Evolutionary conservation across 1,140 invertebrate species (phyloP).

Genomic region (Vanessa tameamea): DNA sequence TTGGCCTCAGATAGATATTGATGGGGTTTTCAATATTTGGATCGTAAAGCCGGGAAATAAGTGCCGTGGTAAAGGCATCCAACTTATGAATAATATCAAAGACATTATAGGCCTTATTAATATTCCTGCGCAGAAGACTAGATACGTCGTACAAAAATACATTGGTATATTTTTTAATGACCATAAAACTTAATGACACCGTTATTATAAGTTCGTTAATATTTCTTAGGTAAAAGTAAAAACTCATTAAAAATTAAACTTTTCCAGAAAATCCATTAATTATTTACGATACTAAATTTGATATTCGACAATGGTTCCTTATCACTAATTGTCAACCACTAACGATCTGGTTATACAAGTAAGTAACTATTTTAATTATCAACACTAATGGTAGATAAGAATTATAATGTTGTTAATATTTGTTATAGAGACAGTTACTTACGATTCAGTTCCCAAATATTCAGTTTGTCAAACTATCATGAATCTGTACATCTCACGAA

Average conservation of each 20-base stretch:
- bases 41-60: slow-evolving; percentile 97
- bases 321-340: slow-evolving; percentile 94
- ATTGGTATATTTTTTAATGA: slow-evolving; percentile 85
- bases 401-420: slow-evolving; percentile 22
- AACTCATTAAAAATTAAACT: neutral
- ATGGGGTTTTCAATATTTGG: slow-evolving; percentile 94
- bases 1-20: slow-evolving; percentile 91
- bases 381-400: neutral
- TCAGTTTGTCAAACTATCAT: slow-evolving; percentile 93
- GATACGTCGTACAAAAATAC: slow-evolving; percentile 97
- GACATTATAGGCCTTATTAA: slow-evolving; percentile 90
- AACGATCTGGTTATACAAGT: slow-evolving; percentile 96
- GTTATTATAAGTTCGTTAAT: neutral
- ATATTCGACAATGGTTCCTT: slow-evolving; percentile 96
- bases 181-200: neutral
- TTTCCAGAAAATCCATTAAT: slow-evolving; percentile 90
- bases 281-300: slow-evolving; percentile 95
- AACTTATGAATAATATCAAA: slow-evolving; percentile 91
- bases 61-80: slow-evolving; percentile 94
- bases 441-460: slow-evolving; percentile 95
- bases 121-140: slow-evolving; percentile 83
- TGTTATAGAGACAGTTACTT: slow-evolving; percentile 91
- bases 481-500: slow-evolving; percentile 97
- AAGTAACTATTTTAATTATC: slow-evolving; percentile 45
- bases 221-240: no score